A percentile compares a stretch with the other conserved stretches of the same genome.
Evolutionary conservation across 2,797 vertebrate genomes (phyloP).

Genomic region (Borostomias antarcticus): DNA sequence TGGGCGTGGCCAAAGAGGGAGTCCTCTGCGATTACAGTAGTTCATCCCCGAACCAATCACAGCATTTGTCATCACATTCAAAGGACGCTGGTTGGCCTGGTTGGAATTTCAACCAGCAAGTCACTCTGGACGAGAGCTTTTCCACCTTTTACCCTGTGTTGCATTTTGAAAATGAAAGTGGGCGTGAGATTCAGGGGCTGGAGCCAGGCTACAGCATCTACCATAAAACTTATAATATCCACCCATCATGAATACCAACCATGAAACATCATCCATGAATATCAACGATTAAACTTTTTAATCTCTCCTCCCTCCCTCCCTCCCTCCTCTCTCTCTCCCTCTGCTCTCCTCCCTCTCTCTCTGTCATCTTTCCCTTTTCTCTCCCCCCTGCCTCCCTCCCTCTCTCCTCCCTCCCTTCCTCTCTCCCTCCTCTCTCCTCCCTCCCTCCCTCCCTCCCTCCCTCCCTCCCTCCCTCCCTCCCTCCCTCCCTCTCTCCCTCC

Average conservation of each 20-base stretch:
- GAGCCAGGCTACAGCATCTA: no score
- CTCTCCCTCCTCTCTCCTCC: not conserved
- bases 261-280: not conserved
- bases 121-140: not conserved
- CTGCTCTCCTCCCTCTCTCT: not conserved
- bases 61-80: no score
- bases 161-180: no score
- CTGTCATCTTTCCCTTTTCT: not conserved
- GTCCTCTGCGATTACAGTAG: no score
- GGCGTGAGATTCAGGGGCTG: no score
- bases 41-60: no score
- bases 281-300: not conserved
- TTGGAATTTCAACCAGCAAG: no score
- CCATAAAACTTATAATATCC: no score
- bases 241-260: no score
- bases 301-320: not conserved
- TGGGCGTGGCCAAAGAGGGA: no score
- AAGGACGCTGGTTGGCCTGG: no score
- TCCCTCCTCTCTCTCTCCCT: not conserved
- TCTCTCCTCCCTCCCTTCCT: not conserved
- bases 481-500: conserved; percentile 6
- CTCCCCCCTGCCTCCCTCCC: not conserved
- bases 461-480: conserved; percentile 5
- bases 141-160: no score
- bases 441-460: not conserved